Evolutionary conservation across 2,113 vertebrate species (phyloP), one percentile per base, ranked within the genome.

Genomic region (Coptodon rendalli): DNA sequence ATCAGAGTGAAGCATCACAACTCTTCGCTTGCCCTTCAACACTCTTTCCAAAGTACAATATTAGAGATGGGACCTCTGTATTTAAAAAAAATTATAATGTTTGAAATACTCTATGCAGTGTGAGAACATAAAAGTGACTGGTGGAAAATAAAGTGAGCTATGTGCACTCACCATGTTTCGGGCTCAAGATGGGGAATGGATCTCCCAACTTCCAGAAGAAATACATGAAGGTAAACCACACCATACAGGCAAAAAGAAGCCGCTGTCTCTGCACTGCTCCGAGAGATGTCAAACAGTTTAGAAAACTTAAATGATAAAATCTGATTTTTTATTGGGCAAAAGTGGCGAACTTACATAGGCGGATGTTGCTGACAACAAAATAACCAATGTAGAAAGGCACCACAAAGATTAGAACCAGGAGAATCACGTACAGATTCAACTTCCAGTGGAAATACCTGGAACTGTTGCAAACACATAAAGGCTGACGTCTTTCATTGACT

Each of bases 371-470:
- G 92, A 99, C 98, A 66, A 99, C 97, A 93, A 99, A 99, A 93
- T 99, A 99, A 76, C 98, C 98, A 11, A 99, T 99, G 93, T 99
- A 99, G 95, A 99, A 99, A 93, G 99, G 99, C 86, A 99, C 98
- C 94, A 99, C 97, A 88, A 99, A 99, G 84, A 99, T 98, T 1
- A 99, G 95, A 84, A 99, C 98, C 90, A 99, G 97, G 83, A 99
- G 95, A 94, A 99, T 99, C 34, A 99, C 97, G 82, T 98, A 99
- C 11, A 99, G 94, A 94, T 99, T 99, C 93, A 99, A 95, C 92
- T 99, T 99, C 99, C 99, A 99, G 91, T 99, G 98, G 95, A 99
- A 99, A 94, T 99, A 99, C 7, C 98, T 97, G 81, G 99, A 99
- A 93, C 99, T 99, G 94, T 86, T 71, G 94, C 92, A 89, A 56